Evolutionary conservation across 2,888 invertebrate species (phyloP).

Genomic region (Microplitis deprimator): DNA sequence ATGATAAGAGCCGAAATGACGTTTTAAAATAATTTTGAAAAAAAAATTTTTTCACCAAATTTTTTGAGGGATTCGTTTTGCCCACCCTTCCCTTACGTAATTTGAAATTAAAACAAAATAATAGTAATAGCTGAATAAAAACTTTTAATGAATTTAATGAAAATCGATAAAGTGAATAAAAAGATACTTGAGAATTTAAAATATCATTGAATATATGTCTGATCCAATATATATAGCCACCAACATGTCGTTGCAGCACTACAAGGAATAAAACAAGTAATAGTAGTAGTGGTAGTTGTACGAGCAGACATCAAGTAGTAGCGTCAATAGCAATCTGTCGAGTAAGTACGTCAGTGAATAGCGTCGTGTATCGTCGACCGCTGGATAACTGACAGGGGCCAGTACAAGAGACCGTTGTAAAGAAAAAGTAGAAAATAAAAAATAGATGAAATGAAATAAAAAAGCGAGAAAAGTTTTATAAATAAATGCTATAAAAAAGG

Average conservation of each 20-base stretch:
- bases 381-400: not conserved
- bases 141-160: no score
- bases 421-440: not conserved
- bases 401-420: conserved; percentile 5
- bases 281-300: conserved; percentile 6
- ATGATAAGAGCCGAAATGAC: no score
- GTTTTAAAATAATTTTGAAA: no score
- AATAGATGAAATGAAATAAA: not conserved
- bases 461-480: conserved; percentile 20
- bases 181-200: not conserved
- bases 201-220: not conserved
- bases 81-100: no score
- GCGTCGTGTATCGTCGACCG: conserved; percentile 26
- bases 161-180: no score
- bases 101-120: no score
- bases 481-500: conserved; percentile 21
- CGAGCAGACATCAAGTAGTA: conserved; percentile 27
- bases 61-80: no score
- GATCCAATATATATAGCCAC: not conserved
- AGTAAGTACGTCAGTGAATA: conserved; percentile 21
- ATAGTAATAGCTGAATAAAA: no score
- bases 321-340: conserved; percentile 40
- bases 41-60: no score
- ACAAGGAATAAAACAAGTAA: conserved; percentile 11
- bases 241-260: not conserved